These are phyloP conservation scores for Cyclophora albipunctata DNA, from an alignment of 2,888 invertebrate species.

Conservation along the genomic window DNA sequence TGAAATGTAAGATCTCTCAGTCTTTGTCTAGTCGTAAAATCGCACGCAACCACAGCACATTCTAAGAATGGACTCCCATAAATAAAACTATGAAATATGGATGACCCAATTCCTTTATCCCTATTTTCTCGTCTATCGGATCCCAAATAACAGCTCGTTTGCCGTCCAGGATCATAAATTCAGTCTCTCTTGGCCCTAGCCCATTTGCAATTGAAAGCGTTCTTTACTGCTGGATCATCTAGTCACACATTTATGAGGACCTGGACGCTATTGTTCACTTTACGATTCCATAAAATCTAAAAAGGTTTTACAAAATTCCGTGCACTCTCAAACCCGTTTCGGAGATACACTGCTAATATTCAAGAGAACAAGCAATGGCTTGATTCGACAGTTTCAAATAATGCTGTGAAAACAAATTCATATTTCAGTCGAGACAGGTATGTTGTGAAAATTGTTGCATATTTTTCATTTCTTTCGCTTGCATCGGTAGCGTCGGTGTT, in stretches of 20 bases:
- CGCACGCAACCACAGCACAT: constrained; percentile 12
- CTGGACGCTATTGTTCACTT: too few relatives aligned
- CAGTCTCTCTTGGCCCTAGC: constrained; percentile 46
- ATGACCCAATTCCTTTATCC: constrained; percentile 57
- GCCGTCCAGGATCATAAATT: constrained; percentile 58
- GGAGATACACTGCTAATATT: too few relatives aligned
- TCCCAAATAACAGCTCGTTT: constrained; percentile 58
- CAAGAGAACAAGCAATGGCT: too few relatives aligned
- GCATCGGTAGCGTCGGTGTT: constrained; percentile 1
- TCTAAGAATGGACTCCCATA: constrained; percentile 48
- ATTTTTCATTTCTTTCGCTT: constrained; percentile 11
- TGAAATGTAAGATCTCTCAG: not conserved
- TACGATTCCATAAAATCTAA: too few relatives aligned
- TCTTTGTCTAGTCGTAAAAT: not conserved
- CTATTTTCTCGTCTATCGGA: constrained; percentile 53
- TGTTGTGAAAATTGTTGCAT: constrained; percentile 14
- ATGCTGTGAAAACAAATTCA: constrained; percentile 3
- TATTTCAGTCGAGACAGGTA: constrained; percentile 6
- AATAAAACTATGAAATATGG: constrained; percentile 65
- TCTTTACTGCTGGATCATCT: constrained; percentile 33
- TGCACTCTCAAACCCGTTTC: too few relatives aligned
- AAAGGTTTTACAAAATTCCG: too few relatives aligned
- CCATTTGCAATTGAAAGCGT: constrained; percentile 70
- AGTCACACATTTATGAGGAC: too few relatives aligned
- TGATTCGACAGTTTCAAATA: too few relatives aligned